Evolutionary conservation across 2,888 invertebrate species (phyloP).

Genomic region (Scaptomyza reducta): DNA sequence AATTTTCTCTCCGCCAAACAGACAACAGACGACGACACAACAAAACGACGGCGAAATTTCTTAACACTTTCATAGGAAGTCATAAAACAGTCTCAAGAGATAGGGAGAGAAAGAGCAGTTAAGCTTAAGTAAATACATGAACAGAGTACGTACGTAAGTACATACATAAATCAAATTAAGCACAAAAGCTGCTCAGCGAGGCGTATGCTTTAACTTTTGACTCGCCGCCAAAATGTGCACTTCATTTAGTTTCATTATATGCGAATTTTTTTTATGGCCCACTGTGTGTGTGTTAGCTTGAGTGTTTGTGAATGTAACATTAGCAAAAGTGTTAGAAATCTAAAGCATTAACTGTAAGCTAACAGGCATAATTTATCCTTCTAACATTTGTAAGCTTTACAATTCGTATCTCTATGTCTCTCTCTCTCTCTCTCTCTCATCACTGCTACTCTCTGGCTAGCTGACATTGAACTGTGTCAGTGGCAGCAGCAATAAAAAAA

Average conservation of each 20-base stretch:
- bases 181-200: slow-evolving; percentile 58
- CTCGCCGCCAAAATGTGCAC: slow-evolving; percentile 39
- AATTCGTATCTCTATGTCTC: slow-evolving; percentile 15
- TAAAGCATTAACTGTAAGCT: slow-evolving; percentile 33
- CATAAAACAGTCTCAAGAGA: slow-evolving; percentile 39
- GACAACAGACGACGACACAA: slow-evolving; percentile 28
- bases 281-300: neutral
- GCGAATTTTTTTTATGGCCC: neutral
- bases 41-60: slow-evolving; percentile 64
- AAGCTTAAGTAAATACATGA: slow-evolving; percentile 17
- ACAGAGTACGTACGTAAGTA: slow-evolving; percentile 1
- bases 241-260: slow-evolving; percentile 26
- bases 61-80: slow-evolving; percentile 72
- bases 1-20: slow-evolving; percentile 49
- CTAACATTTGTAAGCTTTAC: slow-evolving; percentile 25
- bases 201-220: slow-evolving; percentile 56
- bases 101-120: slow-evolving; percentile 5
- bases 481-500: slow-evolving; percentile 50
- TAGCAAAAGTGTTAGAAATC: slow-evolving; percentile 11
- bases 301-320: no score
- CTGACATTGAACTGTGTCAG: slow-evolving; percentile 75
- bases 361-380: slow-evolving; percentile 39
- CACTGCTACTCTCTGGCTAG: slow-evolving; percentile 16
- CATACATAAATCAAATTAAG: slow-evolving; percentile 59
- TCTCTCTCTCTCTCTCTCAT: slow-evolving; percentile 20